Evolutionary conservation across 2,797 vertebrate species (phyloP).

Genomic region (Etheostoma nigrum): DNA sequence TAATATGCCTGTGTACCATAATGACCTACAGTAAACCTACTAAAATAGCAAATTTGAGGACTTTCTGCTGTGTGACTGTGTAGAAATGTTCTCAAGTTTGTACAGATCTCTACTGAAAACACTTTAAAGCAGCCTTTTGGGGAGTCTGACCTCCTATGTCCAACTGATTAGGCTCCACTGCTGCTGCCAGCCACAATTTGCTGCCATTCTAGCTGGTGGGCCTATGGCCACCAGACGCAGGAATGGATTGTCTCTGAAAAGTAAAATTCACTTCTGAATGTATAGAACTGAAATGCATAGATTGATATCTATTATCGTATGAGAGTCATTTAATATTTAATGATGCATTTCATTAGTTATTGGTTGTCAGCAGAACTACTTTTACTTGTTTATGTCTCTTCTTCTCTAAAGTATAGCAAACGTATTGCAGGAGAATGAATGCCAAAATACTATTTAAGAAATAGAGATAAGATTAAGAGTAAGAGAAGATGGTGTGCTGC

Average conservation of each 20-base stretch:
- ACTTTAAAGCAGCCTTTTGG: constrained; percentile 12
- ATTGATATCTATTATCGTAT: neutral
- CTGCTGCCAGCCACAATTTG: neutral
- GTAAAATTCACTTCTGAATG: neutral
- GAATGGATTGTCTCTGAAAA: neutral
- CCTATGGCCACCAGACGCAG: neutral
- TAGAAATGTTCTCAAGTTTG: constrained; percentile 8
- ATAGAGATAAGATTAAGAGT: neutral
- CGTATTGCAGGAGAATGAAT: neutral
- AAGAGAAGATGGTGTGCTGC: neutral
- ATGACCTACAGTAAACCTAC: constrained; percentile 9
- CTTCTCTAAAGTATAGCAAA: neutral
- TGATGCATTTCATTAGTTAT: neutral
- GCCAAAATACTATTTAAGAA: neutral
- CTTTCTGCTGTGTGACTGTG: neutral
- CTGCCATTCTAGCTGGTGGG: neutral
- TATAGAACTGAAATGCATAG: neutral
- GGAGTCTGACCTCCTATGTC: constrained; percentile 10
- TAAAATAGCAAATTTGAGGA: constrained; percentile 16
- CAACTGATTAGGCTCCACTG: constrained; percentile 3
- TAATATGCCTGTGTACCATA: neutral
- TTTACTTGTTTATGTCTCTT: constrained; percentile 1
- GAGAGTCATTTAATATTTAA: constrained; percentile 1
- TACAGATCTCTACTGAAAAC: constrained; percentile 15
- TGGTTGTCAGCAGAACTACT: neutral